These are phyloP conservation scores for Operophtera brumata DNA, from an alignment of 2,888 invertebrate species.

Conservation along the genomic window DNA sequence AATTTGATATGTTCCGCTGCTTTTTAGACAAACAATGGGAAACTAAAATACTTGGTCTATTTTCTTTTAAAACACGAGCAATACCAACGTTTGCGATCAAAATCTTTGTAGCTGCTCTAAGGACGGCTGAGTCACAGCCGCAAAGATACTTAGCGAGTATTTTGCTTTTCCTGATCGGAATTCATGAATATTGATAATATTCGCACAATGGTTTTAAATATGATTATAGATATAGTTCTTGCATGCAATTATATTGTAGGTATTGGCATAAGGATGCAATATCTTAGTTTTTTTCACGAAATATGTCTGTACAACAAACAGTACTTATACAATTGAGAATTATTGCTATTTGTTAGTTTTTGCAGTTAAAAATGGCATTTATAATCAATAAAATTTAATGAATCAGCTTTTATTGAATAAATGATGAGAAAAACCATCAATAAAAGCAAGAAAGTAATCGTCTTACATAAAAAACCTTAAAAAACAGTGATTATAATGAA, in stretches of 20 bases:
- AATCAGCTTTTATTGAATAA: background rate
- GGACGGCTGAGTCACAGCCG: too few relatives aligned
- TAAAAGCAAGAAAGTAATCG: background rate
- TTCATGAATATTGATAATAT: too few relatives aligned
- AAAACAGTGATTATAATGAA: too few relatives aligned
- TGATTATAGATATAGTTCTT: too few relatives aligned
- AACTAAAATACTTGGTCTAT: background rate
- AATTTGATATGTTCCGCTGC: conserved; percentile 8
- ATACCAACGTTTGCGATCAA: too few relatives aligned
- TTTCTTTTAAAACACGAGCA: too few relatives aligned
- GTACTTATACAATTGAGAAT: conserved; percentile 12
- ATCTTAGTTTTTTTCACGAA: conserved; percentile 17
- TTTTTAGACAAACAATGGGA: background rate
- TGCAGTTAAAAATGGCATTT: conserved; percentile 2
- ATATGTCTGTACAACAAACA: conserved; percentile 2
- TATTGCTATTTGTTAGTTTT: conserved; percentile 10
- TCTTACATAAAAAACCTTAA: too few relatives aligned
- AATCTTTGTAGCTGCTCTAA: too few relatives aligned
- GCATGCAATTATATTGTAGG: too few relatives aligned
- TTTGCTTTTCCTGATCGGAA: too few relatives aligned
- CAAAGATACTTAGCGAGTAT: too few relatives aligned
- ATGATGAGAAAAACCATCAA: background rate
- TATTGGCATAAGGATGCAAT: background rate
- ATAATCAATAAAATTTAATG: conserved; percentile 2
- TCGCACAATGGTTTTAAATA: too few relatives aligned